Base-by-base conservation (phyloP, 1,140 invertebrate species). In the Neocloeon triangulifer region DNA sequence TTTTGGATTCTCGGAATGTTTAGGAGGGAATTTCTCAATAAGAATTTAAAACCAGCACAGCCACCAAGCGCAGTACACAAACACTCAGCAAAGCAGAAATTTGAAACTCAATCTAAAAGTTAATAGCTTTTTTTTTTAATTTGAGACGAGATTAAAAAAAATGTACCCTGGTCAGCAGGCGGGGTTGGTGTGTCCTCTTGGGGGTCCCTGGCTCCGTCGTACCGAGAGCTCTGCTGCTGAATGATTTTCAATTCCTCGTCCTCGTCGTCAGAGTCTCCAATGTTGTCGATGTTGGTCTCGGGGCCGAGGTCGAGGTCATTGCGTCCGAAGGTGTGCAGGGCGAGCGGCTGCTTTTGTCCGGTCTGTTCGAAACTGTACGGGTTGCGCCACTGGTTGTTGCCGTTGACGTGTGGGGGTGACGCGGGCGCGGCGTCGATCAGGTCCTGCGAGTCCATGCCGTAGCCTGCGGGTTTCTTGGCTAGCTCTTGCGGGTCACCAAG, bases 401-500 rank as follows among this genome's bases (percentile, higher is more conserved):
- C 17, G 29, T 30, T 30, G 6, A 18, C 12, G 14, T 13, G 29
- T 18, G 6, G 12, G 14, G 13, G 29, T 13, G 10, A 14, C n/a
- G 12, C 13, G 12, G 18, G 4, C 16, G 8, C 8, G 17, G 30
- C 6, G 14, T 18, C 8, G 6, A 19, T 7, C n/a, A n/a, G n/a
- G 8, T 15, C 9, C 13, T 29, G 13, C 27, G 8, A 14, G 27
- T 7, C 14, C 13, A 13, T 7, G n/a, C n/a, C n/a, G n/a, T n/a
- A n/a, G n/a, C n/a, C 37, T 18, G 35, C 22, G 14, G 39, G 29
- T 4, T 41, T 34, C n/a, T n/a, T n/a, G n/a, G n/a, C n/a, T n/a
- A n/a, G n/a, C 50, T 65, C 58, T 35, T 56, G 55, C 37, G 69
- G 69, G 45, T 78, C 64, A 47, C 67, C 69, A 46, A 89, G 63